Base-by-base conservation (phyloP, 2,113 vertebrate genomes). In the Podarcis raffonei region DNA sequence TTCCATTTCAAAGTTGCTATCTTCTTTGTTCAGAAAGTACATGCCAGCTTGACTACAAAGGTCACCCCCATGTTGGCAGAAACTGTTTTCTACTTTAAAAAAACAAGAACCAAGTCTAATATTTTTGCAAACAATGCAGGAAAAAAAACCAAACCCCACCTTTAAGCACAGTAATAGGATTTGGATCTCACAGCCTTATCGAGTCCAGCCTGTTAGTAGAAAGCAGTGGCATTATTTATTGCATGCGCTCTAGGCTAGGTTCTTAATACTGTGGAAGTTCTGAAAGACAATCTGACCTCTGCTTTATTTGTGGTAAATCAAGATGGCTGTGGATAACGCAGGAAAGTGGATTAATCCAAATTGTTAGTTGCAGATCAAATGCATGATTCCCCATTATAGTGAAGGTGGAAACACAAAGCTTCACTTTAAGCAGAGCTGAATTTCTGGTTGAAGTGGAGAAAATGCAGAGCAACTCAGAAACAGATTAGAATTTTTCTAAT, bases 281-380 rank as follows among this genome's bases (percentile, higher is more conserved):
- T 89, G 87, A 91, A 59, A 48, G 22, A 82, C 42, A 91, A 75
- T 48, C 69, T 80, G 90, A 87, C 83, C 90, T 83, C 87, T 9
- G 65, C 53, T 88, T 95, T 91, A 42, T 75, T 87, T 88, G 39
- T 82, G 53, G 78, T 16, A 90, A 75, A 89, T 92, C 75, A 89
- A 11, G n/a, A 86, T 37, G 57, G 59, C 86, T 81, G 59, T 27
- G 25, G 32, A 2, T 87, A 42, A 90, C 75, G 59, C 62, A 39
- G 81, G 79, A 74, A 90, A 82, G 65, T 84, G 59, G 39, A 32
- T 80, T 71, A 92, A 57, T 68, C 25, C 78, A 84, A 90, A 92
- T 91, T 57, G 69, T 89, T 83, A 88, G 25, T 68, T 71, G 15
- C 90, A 85, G 69, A 74, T 62, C 0, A 1, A 68, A 89, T 90